Base-by-base conservation (phyloP, 2,113 vertebrate genomes). In the Pelvicachromis taeniatus region DNA sequence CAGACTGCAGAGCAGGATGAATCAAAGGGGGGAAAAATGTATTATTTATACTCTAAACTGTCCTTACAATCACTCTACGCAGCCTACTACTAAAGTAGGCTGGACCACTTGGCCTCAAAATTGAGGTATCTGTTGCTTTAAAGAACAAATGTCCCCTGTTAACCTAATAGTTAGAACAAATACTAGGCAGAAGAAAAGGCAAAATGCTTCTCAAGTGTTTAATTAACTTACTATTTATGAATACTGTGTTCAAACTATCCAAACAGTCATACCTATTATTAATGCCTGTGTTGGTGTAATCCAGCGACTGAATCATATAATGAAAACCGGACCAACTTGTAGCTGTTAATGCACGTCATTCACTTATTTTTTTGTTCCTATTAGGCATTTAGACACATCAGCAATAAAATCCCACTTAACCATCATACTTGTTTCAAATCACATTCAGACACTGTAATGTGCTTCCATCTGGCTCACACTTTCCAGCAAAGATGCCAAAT, bases 1-100 rank as follows among this genome's bases (percentile, higher is more conserved):
- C 45, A 23, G 96, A 95, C 99, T 99, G 95, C 88, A 96, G 94
- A 92, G 93, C 94, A 93, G 80, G 70, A 86, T 8, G 79, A 85
- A 81, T 75, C 81, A 88, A 80, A 87, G 70, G 59, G 9, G 19
- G 78, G 78, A 79, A 23, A 79, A 78, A 52, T 79, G 10, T 23
- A 89, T 91, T 91, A 94, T 90, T 91, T 31, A 86, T 79, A 38
- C 68, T 45, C 33, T 19, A 79, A 84, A 88, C 80, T 77, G 77
- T 68, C 35, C 48, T 86, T 50, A 87, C 84, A 86, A 59, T 87
- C 78, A 65, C 82, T 82, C 54, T 52, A 52, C 45, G 10, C 17
- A 75, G 70, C 70, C 26, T 75, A 33, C 70, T 80, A 50, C 80
- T 73, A 84, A 83, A 85, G 84, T 50, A 78, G 40, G 77, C 79